These are phyloP conservation scores for Sebastes hubbsi DNA, from an alignment of 2,797 vertebrate genomes.

Conservation along the genomic window DNA sequence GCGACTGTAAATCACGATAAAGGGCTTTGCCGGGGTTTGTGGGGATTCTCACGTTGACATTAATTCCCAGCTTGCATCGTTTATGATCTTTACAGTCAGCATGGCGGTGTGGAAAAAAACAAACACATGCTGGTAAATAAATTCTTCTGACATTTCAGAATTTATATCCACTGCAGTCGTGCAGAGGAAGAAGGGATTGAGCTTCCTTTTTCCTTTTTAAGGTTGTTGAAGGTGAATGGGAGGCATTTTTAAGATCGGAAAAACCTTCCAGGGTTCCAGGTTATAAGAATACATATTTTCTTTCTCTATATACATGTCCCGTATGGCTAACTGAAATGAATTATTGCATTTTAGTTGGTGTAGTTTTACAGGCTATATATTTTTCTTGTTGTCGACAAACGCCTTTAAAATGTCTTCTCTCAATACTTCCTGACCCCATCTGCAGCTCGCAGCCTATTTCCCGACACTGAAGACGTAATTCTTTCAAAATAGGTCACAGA, in stretches of 20 bases:
- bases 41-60: constrained; percentile 53
- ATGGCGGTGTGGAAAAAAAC: constrained; percentile 38
- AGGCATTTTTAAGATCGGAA: constrained; percentile 14
- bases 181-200: neutral
- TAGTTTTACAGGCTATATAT: neutral
- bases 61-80: constrained; percentile 58
- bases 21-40: constrained; percentile 58
- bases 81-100: constrained; percentile 74
- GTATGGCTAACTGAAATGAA: neutral
- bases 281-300: neutral
- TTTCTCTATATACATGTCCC: neutral
- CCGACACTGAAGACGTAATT: neutral
- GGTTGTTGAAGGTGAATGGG: constrained; percentile 6
- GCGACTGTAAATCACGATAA: constrained; percentile 91
- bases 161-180: constrained; percentile 49
- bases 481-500: neutral
- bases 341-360: neutral
- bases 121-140: constrained; percentile 55
- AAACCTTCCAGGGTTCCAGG: neutral
- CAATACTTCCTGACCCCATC: neutral
- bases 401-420: neutral
- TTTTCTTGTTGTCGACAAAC: neutral
- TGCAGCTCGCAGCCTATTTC: neutral
- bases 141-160: constrained; percentile 44
- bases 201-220: neutral